Base-by-base conservation (phyloP, 2,113 vertebrate genomes). In the Zapornia atra region DNA sequence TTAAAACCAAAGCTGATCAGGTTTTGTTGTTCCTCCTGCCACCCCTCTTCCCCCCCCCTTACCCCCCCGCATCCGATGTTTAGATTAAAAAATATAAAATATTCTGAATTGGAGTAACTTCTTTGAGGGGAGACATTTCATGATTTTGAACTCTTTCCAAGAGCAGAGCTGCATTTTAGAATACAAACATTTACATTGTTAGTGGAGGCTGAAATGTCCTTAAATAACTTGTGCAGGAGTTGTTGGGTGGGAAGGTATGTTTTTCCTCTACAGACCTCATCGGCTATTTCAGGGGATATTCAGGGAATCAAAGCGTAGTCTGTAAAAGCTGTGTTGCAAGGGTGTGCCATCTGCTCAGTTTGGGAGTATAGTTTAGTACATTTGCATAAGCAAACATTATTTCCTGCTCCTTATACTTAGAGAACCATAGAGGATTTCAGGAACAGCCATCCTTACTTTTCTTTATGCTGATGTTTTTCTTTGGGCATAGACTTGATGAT, bases 171-270 rank as follows among this genome's bases (percentile, higher is more conserved):
- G 81, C 57, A 88, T 84, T 89, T 91, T 82, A 48, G 79, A 57
- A 92, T 68, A 69, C 73, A 87, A 95, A 94, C 69, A 82, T 94
- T 91, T 96, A 64, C 86, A 53, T 66, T 79, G 15, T 79, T 82
- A 94, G 86, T 75, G 57, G 83, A 91, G 70, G 34, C 93, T 94
- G 91, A 79, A 84, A 72, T 79, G 86, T 96, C 94, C 92, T 96
- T 88, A 89, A 63, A 68, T 96, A 86, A 92, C 95, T 95, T 84
- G 51, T 57, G 61, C 42, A 60, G 38, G 86, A 92, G 38, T 88
- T 91, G 33, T 38, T 56, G 88, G 85, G 44, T 92, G 44, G 66
- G 77, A 79, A 94, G 69, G 87, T 90, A 40, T 42, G 44, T 40
- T 92, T 82, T 79, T 92, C 44, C 60, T 88, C 6, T 64, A 19